Evolutionary conservation across 2,888 invertebrate species (phyloP), one percentile per base, ranked within the genome.

Genomic region (Yponomeuta sedellus): DNA sequence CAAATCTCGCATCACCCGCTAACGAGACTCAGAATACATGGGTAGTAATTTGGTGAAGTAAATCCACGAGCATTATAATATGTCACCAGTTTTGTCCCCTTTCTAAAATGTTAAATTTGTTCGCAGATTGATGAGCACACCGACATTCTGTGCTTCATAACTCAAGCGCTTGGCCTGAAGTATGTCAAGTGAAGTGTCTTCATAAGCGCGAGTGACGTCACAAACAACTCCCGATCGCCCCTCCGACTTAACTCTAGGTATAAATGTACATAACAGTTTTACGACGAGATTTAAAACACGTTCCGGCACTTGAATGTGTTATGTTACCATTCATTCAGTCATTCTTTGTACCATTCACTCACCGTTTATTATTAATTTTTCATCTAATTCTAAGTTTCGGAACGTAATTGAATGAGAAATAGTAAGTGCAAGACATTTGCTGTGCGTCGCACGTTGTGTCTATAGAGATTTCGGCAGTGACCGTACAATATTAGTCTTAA

Each of bases 51-150:
- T 25, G 25, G 25, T 25, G 3, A 25, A 25, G 25, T 25, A 25
- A 25, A 5, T 25, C 5, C 3, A 4, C 25, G 25, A 5, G 25
- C 25, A 25, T 25, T 25, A 25, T 25, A 25, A 25, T 5, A 4
- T 4, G 25, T 2, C 5, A 25, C 25, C 25, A 25, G 25, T 25
- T 25, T 25, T 5, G 25, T 25, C 25, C 5, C 10, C 58, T 19
- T 12, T 20, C 6, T 39, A 58, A 65, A 10, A 52, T 67, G 63
- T 16, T 5, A 16, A 2, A 12, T 73, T 73, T 76, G 71, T 69
- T 83, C 93, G 77, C 92, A 98, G 95, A 99, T 99, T 78, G 98
- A 98, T 72, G 98, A 99, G 85, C 93, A 95, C 76, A 96, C 97
- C 0, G 98, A 99, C 81, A 96, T 98, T 73, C 92, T 98, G 77